phyloP scores from a whole-genome alignment of 2,888 invertebrate genomes.

The Caenorhabditis auriculariae region DNA sequence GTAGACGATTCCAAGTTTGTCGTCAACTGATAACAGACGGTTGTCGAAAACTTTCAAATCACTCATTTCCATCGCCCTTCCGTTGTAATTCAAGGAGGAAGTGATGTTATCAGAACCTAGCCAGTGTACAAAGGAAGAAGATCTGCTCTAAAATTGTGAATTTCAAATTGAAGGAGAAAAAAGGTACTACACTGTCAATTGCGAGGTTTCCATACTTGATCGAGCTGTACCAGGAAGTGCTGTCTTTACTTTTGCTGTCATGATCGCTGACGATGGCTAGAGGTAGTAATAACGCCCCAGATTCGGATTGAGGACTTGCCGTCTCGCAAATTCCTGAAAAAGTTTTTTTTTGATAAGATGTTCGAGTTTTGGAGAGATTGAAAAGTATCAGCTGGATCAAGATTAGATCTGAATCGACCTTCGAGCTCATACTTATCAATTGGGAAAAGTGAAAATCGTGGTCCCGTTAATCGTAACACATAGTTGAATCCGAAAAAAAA shows the following conservation, averaged over 20 bases:
- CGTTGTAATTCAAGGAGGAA: constrained; percentile 26
- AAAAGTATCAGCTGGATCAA: no score
- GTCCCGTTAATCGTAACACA: no score
- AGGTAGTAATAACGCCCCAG: no score
- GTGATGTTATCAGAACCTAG: constrained; percentile 28
- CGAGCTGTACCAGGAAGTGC: constrained; percentile 29
- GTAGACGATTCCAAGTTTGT: constrained; percentile 77
- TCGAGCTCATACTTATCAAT: no score
- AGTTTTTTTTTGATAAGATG: no score
- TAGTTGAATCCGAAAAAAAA: no score
- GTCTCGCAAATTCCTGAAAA: no score
- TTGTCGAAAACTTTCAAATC: constrained; percentile 91
- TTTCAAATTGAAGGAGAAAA: background rate
- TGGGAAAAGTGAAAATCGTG: no score
- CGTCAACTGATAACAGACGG: constrained; percentile 84
- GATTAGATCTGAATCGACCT: no score
- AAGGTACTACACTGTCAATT: constrained; percentile 11
- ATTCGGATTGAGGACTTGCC: no score
- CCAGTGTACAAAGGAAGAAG: constrained; percentile 29
- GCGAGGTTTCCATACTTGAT: constrained; percentile 26
- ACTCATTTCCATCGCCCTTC: constrained; percentile 87
- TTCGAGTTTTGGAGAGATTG: no score
- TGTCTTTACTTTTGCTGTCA: constrained; percentile 19
- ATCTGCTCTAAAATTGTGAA: constrained; percentile 15
- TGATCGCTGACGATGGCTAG: constrained; percentile 25